Evolutionary conservation across 2,113 vertebrate species (phyloP).

Genomic region (Elgaria multicarinata): DNA sequence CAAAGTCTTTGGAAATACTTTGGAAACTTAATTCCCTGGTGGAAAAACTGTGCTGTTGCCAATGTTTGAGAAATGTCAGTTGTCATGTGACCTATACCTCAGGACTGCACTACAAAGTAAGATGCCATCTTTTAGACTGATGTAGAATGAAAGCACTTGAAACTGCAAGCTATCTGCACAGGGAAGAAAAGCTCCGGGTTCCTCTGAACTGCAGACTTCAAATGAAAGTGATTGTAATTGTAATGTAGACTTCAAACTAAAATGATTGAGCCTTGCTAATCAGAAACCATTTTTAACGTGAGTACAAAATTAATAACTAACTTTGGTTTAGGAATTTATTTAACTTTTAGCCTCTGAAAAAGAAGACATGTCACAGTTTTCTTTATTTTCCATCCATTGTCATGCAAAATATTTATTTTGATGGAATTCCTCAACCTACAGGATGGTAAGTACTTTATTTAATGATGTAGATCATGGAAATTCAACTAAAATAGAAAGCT

Average conservation of each 20-base stretch:
- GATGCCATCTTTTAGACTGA: no score
- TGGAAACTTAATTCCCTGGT: neutral
- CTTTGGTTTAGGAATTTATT: neutral
- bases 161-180: no score
- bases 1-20: no score
- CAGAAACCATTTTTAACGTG: neutral
- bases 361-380: neutral
- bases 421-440: neutral
- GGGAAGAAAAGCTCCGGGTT: neutral
- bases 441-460: neutral
- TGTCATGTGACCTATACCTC: no score
- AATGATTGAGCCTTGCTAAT: neutral
- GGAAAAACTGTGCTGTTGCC: neutral
- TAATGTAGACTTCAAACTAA: neutral
- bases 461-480: no score
- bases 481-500: no score
- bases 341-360: neutral
- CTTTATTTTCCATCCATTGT: neutral
- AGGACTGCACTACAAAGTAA: no score
- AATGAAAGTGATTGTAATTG: neutral
- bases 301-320: neutral
- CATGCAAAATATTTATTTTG: neutral
- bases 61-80: neutral
- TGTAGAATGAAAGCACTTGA: neutral
- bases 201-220: neutral